Base-by-base conservation (phyloP, 2,113 vertebrate species). In the Halcyon malimbica region DNA sequence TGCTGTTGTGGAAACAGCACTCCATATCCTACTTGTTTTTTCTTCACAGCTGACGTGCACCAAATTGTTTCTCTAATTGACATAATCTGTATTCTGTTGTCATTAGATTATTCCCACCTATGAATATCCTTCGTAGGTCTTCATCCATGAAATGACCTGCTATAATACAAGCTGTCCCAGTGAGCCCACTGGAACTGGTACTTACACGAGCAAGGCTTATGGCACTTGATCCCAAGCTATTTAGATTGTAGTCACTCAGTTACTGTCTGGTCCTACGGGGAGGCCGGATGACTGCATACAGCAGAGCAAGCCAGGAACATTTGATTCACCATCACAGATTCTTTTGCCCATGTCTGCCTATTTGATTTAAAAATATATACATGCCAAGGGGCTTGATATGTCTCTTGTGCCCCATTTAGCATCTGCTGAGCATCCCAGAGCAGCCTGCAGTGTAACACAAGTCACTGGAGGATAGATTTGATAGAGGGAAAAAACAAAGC, bases 301-400 rank as follows among this genome's bases (percentile, higher is more conserved):
- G 31, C 77, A 65, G 25, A 96, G 84, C 87, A 48, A 78, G 79
- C 93, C 33, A 65, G 92, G 93, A 96, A 94, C 87, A 76, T 91
- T 80, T 87, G 87, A 94, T 96, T 96, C 96, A 89, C 94, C 91
- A 87, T 87, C 91, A 83, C 81, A 77, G 89, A 87, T 89, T 80
- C 95, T 78, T 94, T 87, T 93, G 93, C 96, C 94, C 59, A 63
- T 95, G 78, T 91, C 91, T 97, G 95, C 94, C 96, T 97, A 91
- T 97, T 97, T 96, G 97, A 95, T 97, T 97, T 96, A 96, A 97
- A 97, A 97, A 96, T 97, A 97, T 97, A 96, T 96, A 97, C 95
- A 96, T 91, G 96, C 97, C 96, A 97, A 91, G 91, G 95, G 96
- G 94, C 93, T 94, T 83, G 93, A 95, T 95, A 11, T 60, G 94